phyloP scores from a whole-genome alignment of 2,888 invertebrate genomes.

The Brachyptera putata region DNA sequence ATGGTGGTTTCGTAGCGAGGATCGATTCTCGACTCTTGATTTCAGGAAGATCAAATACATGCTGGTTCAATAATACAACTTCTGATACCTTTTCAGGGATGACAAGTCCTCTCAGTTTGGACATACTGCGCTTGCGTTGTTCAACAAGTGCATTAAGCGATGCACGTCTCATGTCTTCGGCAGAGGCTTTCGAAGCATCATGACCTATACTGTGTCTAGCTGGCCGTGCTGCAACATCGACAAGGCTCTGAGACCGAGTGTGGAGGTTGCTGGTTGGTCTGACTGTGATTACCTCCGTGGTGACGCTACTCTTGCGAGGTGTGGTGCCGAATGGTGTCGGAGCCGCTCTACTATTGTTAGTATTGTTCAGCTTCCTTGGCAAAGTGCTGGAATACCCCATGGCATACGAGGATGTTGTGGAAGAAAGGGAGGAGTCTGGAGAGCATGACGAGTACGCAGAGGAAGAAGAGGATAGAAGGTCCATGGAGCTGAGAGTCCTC shows the following conservation, averaged over 20 bases:
- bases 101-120: conserved; percentile 80
- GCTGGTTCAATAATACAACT: conserved; percentile 47
- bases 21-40: conserved; percentile 58
- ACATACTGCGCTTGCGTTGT: conserved; percentile 75
- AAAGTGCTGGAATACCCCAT: conserved; percentile 37
- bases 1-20: conserved; percentile 40
- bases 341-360: too few species aligned
- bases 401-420: conserved; percentile 34
- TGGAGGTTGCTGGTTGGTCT: conserved; percentile 38
- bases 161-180: conserved; percentile 52
- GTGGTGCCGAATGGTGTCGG: neutral
- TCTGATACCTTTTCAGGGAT: conserved; percentile 74
- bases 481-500: conserved; percentile 41
- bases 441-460: conserved; percentile 37
- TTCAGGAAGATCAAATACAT: conserved; percentile 72
- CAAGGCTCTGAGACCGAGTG: conserved; percentile 50
- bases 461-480: conserved; percentile 34
- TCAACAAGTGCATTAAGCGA: conserved; percentile 73
- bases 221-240: conserved; percentile 42
- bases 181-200: neutral
- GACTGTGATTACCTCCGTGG: neutral
- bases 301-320: neutral
- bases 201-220: conserved; percentile 23
- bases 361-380: conserved; percentile 34
- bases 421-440: conserved; percentile 35